Evolutionary conservation across 92 coral and sea anemone genomes (phyloP).

Genomic region (Epizoanthus stellaris): DNA sequence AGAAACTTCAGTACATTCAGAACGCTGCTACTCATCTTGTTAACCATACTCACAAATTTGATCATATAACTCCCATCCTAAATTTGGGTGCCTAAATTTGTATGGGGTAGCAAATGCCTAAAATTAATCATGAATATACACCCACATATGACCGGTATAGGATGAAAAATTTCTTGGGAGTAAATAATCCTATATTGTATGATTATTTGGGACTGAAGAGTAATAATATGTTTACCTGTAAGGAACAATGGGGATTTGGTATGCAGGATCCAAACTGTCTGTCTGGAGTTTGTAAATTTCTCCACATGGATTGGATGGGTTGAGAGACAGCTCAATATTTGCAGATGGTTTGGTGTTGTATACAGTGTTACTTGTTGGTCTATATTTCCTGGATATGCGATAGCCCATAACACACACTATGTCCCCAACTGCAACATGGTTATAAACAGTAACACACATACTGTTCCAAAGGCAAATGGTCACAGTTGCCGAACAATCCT

Average conservation of each 20-base stretch:
- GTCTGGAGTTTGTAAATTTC: constrained; percentile 54
- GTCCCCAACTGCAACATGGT: constrained; percentile 65
- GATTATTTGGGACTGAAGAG: neutral
- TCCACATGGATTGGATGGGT: constrained; percentile 53
- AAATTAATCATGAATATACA: no score
- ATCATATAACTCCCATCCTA: no score
- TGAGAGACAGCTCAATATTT: constrained; percentile 61
- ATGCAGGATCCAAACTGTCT: constrained; percentile 40
- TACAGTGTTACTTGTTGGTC: constrained; percentile 53
- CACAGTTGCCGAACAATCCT: constrained; percentile 55
- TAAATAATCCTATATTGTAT: no score
- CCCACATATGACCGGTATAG: neutral
- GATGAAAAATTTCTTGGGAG: no score
- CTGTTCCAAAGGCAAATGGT: constrained; percentile 61
- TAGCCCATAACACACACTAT: constrained; percentile 49
- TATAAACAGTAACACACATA: constrained; percentile 52
- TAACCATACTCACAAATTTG: no score
- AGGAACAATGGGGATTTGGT: constrained; percentile 59
- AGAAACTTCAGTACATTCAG: no score
- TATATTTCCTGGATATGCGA: constrained; percentile 58
- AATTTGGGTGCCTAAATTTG: neutral
- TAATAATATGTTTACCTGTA: constrained; percentile 49
- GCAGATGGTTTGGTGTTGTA: constrained; percentile 52
- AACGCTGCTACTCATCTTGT: no score
- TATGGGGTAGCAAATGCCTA: no score